Evolutionary conservation across 2,113 vertebrate genomes (phyloP).

Genomic region (Tupaia chinensis): DNA sequence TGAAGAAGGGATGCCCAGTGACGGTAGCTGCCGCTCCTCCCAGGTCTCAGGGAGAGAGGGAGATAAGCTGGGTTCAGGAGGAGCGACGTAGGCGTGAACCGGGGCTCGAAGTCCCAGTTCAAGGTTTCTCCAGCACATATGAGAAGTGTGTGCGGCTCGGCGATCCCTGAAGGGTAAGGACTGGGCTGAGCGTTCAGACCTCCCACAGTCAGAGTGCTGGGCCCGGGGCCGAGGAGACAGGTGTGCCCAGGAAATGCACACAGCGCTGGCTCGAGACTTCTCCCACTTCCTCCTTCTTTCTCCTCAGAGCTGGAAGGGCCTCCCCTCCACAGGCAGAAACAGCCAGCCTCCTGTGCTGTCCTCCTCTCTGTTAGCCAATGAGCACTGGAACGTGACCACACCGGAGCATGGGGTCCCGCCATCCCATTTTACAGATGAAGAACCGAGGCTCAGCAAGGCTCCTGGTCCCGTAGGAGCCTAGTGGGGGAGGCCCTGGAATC

Average conservation of each 20-base stretch:
- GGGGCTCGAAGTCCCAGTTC: neutral
- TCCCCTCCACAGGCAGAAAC: neutral
- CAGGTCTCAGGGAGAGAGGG: neutral
- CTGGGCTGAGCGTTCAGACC: neutral
- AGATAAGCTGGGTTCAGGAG: neutral
- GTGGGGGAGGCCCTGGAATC: neutral
- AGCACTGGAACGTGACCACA: neutral
- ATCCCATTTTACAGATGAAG: neutral
- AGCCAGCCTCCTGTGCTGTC: neutral
- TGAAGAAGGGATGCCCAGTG: neutral
- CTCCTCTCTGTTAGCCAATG: neutral
- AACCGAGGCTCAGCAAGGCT: neutral
- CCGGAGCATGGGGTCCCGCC: neutral
- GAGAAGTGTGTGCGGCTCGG: neutral
- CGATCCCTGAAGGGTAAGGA: neutral
- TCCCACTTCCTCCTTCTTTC: neutral
- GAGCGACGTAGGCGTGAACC: neutral
- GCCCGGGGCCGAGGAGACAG: neutral
- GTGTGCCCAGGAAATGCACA: neutral
- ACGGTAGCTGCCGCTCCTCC: neutral
- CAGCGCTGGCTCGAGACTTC: accelerated
- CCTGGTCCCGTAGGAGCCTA: neutral
- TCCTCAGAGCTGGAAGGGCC: neutral
- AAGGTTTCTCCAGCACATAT: neutral
- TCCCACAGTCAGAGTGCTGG: neutral